Conservation (phyloP, 2,797 vertebrate genomes). For the Cetoscarus ocellatus region DNA sequence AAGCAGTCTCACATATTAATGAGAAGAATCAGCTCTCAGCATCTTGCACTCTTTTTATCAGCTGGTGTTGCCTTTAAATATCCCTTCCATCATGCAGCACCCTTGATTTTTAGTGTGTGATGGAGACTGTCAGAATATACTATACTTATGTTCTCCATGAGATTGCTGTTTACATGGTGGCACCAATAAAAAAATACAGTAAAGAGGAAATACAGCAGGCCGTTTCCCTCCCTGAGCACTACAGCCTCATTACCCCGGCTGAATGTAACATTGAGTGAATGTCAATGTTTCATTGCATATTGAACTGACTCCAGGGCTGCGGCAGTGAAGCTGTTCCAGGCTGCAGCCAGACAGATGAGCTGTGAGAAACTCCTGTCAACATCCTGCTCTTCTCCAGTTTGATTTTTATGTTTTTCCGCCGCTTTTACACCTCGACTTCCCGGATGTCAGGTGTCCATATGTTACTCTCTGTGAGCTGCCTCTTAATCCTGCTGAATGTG, state of each 20-base stretch:
- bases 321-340: slow-evolving; percentile 47
- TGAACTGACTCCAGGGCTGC: slow-evolving; percentile 34
- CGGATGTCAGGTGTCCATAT: slow-evolving; percentile 51
- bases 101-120: slow-evolving; percentile 35
- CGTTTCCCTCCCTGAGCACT: slow-evolving; percentile 7
- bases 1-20: slow-evolving; percentile 8
- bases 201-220: slow-evolving; percentile 14
- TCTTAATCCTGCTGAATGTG: slow-evolving; percentile 41
- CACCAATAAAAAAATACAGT: slow-evolving; percentile 33
- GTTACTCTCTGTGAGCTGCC: slow-evolving; percentile 51
- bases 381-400: slow-evolving; percentile 30
- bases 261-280: slow-evolving; percentile 44
- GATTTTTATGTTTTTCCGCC: background rate
- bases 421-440: slow-evolving; percentile 47
- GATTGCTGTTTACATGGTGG: slow-evolving; percentile 45
- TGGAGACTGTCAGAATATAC: slow-evolving; percentile 35
- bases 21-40: slow-evolving; percentile 16
- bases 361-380: slow-evolving; percentile 42
- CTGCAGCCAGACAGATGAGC: slow-evolving; percentile 51
- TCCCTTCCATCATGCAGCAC: slow-evolving; percentile 18
- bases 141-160: slow-evolving; percentile 30
- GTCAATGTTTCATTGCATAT: slow-evolving; percentile 40
- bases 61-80: slow-evolving; percentile 19
- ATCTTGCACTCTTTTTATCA: slow-evolving; percentile 32
- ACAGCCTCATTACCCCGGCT: slow-evolving; percentile 43